Evolutionary conservation across 2,113 vertebrate species (phyloP), one percentile per base, ranked within the genome.

Genomic region (Sebastes fasciatus): DNA sequence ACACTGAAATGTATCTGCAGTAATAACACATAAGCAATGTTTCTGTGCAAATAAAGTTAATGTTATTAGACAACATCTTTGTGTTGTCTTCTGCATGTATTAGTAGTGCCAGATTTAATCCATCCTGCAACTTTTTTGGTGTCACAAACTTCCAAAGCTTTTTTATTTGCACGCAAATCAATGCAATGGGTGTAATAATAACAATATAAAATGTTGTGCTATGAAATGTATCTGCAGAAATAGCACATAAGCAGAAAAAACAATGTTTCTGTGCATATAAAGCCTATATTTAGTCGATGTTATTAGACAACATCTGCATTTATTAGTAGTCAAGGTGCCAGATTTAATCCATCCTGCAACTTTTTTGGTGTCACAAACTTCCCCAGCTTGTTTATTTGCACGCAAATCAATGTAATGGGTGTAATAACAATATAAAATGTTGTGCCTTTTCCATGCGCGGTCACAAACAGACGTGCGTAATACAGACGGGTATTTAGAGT

Each of bases 401-500:
- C 79, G 86, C 87, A 91, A 92, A 94, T 95, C 93, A 95, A 90
- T 93, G 91, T 94, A 95, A 95, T 95, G 93, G 94, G 91, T 91
- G 90, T 94, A 94, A 95, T 95, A 95, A 95, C 93, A 94, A 95
- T 95, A 94, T 94, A 94, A 93, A 93, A 93, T 94, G 90, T 93
- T 92, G 65, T 86, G 88, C 88, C 83, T 92, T 92, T 82, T 75
- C 73, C 87, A 34, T 79, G 77, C 86, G 77, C 91, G 93, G 90
- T 94, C 95, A 93, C 95, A 95, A 95, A 94, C 93, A 94, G 94
- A 90, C 93, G 92, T 80, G 86, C 93, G 94, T 95, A 92, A 95
- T 95, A 90, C 93, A 96, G 95, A 95, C 92, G 91, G 94, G 94
- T 95, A 94, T 95, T 95, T 95, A 95, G 93, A 95, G 94, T 93